A percentile compares a stretch with the other conserved stretches of the same genome.
Conservation (phyloP, 2,113 vertebrate genomes). For the Corvus cornix region DNA sequence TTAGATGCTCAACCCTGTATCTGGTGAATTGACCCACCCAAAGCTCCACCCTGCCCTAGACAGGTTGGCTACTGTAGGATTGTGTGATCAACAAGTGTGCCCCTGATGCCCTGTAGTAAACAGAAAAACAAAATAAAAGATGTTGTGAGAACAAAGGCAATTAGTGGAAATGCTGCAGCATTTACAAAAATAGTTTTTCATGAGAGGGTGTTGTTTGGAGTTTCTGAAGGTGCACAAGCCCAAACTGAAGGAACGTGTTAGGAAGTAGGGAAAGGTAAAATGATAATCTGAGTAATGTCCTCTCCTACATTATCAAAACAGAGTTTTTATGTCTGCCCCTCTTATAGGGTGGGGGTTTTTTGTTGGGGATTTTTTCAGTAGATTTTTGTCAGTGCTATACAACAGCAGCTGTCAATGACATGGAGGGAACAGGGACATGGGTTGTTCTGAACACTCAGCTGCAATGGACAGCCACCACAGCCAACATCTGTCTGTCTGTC, state of each 20-base stretch:
- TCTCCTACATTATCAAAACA: not conserved
- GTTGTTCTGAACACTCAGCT: fast-evolving
- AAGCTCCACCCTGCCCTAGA: not conserved
- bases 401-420: fast-evolving
- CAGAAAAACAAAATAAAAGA: not conserved
- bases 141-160: not conserved
- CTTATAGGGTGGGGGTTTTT: fast-evolving
- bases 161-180: not conserved
- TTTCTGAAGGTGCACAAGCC: not conserved
- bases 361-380: not conserved
- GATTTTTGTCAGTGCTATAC: not conserved
- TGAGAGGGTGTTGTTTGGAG: not conserved
- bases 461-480: not conserved
- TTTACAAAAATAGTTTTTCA: not conserved
- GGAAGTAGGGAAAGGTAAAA: not conserved
- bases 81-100: not conserved
- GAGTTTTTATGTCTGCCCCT: not conserved
- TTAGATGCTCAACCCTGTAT: not conserved
- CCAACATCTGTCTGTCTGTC: not conserved
- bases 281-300: not conserved
- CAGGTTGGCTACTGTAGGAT: not conserved
- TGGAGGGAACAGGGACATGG: fast-evolving
- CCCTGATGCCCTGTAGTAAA: fast-evolving
- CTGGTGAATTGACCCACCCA: not conserved
- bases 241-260: not conserved